A percentile compares a stretch with the other conserved stretches of the same genome.
Evolutionary conservation across 1,140 invertebrate genomes (phyloP).

Genomic region (Holotrichia oblita): DNA sequence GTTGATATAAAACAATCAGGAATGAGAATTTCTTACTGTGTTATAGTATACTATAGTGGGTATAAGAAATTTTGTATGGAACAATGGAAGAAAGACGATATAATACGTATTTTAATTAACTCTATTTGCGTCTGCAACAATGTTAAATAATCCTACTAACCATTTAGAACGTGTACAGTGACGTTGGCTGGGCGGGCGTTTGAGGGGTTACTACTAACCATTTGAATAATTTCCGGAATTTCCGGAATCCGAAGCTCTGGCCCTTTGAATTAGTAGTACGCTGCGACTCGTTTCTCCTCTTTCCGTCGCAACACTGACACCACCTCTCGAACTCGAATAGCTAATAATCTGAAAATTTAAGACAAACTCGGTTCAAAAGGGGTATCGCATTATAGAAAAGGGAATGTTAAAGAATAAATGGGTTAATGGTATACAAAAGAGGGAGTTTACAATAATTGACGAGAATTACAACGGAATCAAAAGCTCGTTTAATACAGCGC

Average conservation of each 20-base stretch:
- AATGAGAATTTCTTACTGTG: neutral
- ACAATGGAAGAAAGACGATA: neutral
- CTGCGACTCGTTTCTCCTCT: constrained; percentile 85
- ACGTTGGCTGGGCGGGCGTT: constrained; percentile 88
- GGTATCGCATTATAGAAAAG: neutral
- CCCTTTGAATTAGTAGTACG: constrained; percentile 83
- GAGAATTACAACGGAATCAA: neutral
- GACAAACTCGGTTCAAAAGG: neutral
- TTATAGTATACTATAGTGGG: neutral
- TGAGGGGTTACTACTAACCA: constrained; percentile 88
- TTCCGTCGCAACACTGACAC: constrained; percentile 82
- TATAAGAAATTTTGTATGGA: neutral
- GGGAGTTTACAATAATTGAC: neutral
- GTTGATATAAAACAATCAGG: too few relatives aligned
- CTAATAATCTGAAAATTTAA: constrained; percentile 72
- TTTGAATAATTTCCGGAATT: constrained; percentile 83
- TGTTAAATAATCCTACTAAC: constrained; percentile 67
- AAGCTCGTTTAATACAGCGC: neutral
- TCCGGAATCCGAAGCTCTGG: constrained; percentile 79
- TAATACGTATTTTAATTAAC: neutral
- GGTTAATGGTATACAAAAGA: neutral
- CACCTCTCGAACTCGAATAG: constrained; percentile 77
- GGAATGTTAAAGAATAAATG: neutral
- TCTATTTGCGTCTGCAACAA: neutral
- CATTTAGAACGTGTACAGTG: constrained; percentile 89